Evolutionary conservation across 2,888 invertebrate species (phyloP), one percentile per base, ranked within the genome.

Genomic region (Dasypogon diadema): DNA sequence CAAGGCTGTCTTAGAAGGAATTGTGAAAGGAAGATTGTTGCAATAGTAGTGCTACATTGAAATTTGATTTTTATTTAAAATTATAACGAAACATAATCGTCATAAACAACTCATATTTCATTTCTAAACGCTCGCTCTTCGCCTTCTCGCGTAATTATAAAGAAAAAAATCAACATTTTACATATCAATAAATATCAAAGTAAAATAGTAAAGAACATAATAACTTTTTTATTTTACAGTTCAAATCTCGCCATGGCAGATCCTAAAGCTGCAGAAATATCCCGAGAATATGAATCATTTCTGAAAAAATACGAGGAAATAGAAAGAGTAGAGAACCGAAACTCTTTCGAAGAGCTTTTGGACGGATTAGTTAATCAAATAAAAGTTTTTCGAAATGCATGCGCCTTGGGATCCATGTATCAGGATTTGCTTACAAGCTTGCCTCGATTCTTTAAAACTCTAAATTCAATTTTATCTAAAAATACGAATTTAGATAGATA

Each of bases 401-500:
- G 65, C 10, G 21, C 65, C 4, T 16, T 22, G 16, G 65, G 65
- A 12, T 24, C 42, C 3, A 22, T 22, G 4, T 65, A 65, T 48
- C 65, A 65, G 24, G 37, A 65, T 14, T 18, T 46, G 1, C 3
- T 65, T 5, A 48, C 65, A 22, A 65, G 22, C 24, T 21, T 65
- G 14, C 65, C 65, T 22, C 46, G 24, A 14, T 46, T 65, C 24
- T 65, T 65, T 24, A 26, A 46, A n/a, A 22, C 48, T 8, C n/a
- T 65, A n/a, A 65, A 48, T 6, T 34, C 42, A 12, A 65, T 24
- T 46, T 21, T 65, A 21, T 65, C 65, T 14, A 48, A 65, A 65
- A 48, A 46, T 1, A 22, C 24, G 8, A 24, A 14, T 24, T 6
- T 65, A 46, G 48, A 46, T 5, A 65, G n/a, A n/a, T 46, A 22